Evolutionary conservation across 2,113 vertebrate genomes (phyloP).

Genomic region (Nibea albiflora): DNA sequence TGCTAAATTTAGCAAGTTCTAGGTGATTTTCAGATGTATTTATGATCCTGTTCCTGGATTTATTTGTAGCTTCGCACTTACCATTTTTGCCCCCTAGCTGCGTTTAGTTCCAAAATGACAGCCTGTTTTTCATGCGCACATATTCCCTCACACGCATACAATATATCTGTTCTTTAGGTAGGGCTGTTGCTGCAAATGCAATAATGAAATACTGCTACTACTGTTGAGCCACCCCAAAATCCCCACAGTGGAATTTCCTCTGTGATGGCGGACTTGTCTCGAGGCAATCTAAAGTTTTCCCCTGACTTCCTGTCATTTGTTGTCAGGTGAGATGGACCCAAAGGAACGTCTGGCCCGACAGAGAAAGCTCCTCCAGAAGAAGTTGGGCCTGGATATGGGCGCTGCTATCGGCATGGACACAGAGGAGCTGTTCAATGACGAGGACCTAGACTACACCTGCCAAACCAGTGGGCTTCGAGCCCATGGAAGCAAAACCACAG

Average conservation of each 20-base stretch:
- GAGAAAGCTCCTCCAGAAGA: conserved; percentile 95
- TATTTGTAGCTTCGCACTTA: neutral
- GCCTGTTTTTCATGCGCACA: neutral
- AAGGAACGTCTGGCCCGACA: conserved; percentile 97
- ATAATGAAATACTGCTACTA: too few species aligned
- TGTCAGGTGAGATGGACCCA: conserved; percentile 91
- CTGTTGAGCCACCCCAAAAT: too few species aligned
- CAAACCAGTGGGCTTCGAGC: conserved; percentile 82
- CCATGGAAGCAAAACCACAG: conserved; percentile 87
- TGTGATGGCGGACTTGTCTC: too few species aligned
- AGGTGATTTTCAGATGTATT: neutral
- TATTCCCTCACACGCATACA: neutral
- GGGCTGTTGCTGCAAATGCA: too few species aligned
- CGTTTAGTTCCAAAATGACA: neutral
- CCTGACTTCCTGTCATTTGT: neutral
- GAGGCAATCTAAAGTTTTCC: neutral
- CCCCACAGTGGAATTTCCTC: too few species aligned
- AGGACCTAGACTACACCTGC: conserved; percentile 94
- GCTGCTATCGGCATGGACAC: conserved; percentile 98
- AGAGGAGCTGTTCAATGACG: conserved; percentile 97
- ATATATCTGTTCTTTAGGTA: neutral
- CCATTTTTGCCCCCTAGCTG: neutral
- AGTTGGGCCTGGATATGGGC: conserved; percentile 94
- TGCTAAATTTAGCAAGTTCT: conserved; percentile 3
- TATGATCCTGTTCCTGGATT: neutral